Evolutionary conservation across 2,888 invertebrate species (phyloP), one percentile per base, ranked within the genome.

Genomic region (Eudasyphora cyanicolor): DNA sequence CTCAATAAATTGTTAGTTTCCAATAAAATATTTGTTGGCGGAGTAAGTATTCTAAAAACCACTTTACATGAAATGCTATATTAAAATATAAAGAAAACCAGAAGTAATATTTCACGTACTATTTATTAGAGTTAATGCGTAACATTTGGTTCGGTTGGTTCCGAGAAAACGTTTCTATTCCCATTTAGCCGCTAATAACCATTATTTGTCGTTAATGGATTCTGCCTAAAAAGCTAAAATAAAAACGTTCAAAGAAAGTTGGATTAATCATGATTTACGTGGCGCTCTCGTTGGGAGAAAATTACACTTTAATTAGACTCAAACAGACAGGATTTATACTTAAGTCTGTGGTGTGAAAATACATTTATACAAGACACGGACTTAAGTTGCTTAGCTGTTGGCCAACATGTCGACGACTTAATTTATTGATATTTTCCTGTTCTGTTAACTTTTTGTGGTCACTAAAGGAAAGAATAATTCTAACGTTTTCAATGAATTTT

Each of bases 21-120:
- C 49, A 35, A 76, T 69, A 38, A 69, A 69, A 57, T 60, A 69
- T 76, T 76, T 76, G 45, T 69, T 76, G 54, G 38, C 69, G 29
- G n/a, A n/a, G n/a, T n/a, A 38, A 8, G 38, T 38, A n/a, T n/a
- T n/a, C 38, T 3, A 17, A 49, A 49, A 2, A 51, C 10, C 51
- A 51, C 51, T 21, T 51, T 51, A 51, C 19, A 51, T 51, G 19
- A 19, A 21, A 51, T 51, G 51, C 21, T 21, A 51, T 51, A 51
- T 51, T 51, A 51, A 51, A n/a, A n/a, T n/a, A n/a, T 51, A 21
- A 51, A 51, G 17, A 19, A 49, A 49, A 2, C 21, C 8, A 51
- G 51, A 19, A 1, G 51, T 21, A 51, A 51, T 51, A 51, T 21
- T 21, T 51, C 21, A 51, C 24, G 21, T 21, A 51, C 51, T 51